These are phyloP conservation scores for Bombylius major DNA, from an alignment of 2,888 invertebrate species.

Conservation along the genomic window DNA sequence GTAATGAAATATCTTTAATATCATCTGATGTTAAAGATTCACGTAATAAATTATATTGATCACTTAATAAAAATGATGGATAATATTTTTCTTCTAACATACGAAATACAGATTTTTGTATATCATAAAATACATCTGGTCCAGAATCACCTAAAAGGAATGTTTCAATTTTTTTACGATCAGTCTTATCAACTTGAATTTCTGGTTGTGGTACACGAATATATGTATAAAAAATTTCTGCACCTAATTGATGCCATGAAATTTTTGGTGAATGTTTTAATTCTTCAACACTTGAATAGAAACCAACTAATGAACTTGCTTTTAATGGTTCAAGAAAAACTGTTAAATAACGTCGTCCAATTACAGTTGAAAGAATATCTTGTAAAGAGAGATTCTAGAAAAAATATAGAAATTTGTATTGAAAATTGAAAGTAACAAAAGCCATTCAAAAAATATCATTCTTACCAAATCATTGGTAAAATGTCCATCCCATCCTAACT, in stretches of 20 bases:
- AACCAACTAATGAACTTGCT: slow-evolving; percentile 72
- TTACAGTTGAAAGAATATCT: slow-evolving; percentile 61
- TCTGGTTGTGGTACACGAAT: slow-evolving; percentile 69
- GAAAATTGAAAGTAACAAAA: background rate
- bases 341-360: slow-evolving; percentile 67
- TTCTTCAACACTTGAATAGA: slow-evolving; percentile 78
- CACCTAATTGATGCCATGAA: slow-evolving; percentile 73
- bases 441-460: background rate
- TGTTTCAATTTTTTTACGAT: slow-evolving; percentile 73
- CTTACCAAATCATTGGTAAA: slow-evolving; percentile 39
- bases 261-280: slow-evolving; percentile 61
- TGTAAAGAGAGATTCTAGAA: slow-evolving; percentile 56
- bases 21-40: slow-evolving; percentile 34
- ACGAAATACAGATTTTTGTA: slow-evolving; percentile 66
- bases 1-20: slow-evolving; percentile 34
- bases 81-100: slow-evolving; percentile 79
- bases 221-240: slow-evolving; percentile 85
- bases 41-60: slow-evolving; percentile 57
- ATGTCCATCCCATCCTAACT: slow-evolving; percentile 65
- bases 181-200: slow-evolving; percentile 67
- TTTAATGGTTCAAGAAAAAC: slow-evolving; percentile 72
- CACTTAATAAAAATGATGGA: slow-evolving; percentile 75
- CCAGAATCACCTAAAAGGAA: slow-evolving; percentile 79
- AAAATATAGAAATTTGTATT: slow-evolving; percentile 5
- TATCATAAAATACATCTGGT: slow-evolving; percentile 77